phyloP scores from a whole-genome alignment of 2,113 vertebrate species.

The Cairina moschata region DNA sequence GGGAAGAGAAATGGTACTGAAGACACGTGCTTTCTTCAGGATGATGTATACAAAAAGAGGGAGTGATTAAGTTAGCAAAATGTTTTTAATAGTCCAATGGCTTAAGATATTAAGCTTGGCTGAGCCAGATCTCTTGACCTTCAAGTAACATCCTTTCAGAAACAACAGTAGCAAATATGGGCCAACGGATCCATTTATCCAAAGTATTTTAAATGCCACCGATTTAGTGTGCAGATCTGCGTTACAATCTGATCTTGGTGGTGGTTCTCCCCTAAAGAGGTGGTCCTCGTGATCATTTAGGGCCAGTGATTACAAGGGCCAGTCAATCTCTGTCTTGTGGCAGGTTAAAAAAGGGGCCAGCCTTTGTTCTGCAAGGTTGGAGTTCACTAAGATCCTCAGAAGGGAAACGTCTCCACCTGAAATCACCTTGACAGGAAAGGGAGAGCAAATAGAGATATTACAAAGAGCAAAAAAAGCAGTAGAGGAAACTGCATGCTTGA shows the following conservation, averaged over 20 bases:
- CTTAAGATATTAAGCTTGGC: not conserved
- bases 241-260: not conserved
- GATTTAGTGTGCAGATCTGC: not conserved
- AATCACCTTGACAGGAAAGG: not conserved
- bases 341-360: not conserved
- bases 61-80: not conserved
- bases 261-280: not conserved
- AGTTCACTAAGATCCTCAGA: not conserved
- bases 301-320: not conserved
- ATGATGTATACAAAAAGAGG: not conserved
- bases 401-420: not conserved
- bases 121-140: conserved; percentile 11
- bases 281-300: not conserved
- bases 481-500: not conserved
- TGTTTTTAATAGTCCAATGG: not conserved
- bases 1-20: not conserved
- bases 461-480: not conserved
- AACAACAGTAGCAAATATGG: not conserved
- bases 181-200: not conserved
- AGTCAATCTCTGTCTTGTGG: not conserved
- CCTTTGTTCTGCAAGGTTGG: not conserved
- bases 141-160: not conserved
- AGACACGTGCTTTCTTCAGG: not conserved
- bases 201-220: not conserved
- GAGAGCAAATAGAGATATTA: not conserved